Base-by-base conservation (phyloP, 2,888 invertebrate species). In the Nudaria mundana region DNA sequence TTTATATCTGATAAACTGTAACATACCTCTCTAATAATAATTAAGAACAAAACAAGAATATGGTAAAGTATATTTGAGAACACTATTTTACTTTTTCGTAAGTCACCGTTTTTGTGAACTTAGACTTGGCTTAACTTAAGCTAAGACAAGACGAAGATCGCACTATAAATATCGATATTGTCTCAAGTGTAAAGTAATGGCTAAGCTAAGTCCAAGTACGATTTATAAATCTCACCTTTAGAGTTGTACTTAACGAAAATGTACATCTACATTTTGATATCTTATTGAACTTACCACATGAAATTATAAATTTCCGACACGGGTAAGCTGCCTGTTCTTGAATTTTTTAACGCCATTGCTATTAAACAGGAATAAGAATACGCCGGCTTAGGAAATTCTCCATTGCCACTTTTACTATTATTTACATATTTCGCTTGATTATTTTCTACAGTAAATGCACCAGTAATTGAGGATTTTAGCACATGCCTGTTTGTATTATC, bases 291-390 rank as follows among this genome's bases (percentile, higher is more conserved):
- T 92, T 86, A 96, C 95, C 97, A 98, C 95, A 99, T 98, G 74
- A 99, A 99, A 77, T 96, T 97, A 82, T 99, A 99, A 62, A 99
- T 99, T 89, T 99, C 99, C 7, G 98, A 98, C 22, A 99, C 99
- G 3, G 98, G 98, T 65, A 99, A 85, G 65, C 97, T 96, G 38
- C 98, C 98, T 38, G 95, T 95, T 62, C 94, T 92, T 48, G 98
- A 98, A 79, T 99, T 99, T 83, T 98, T 98, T 49, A 99, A 87
- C 3, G 99, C 98, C 95, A 99, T 95, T 1, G 98, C 98, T 73
- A 99, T 99, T 52, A 99, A 91, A 86, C 98, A 99, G 43, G 98
- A 98, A 80, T 99, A 99, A 8, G 98, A 98, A 83, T 98, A 99
- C 2, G 97, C 96, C 3, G 99, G 99, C 81, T 99, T 99, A 0